These are phyloP conservation scores for Diplodus puntazzo DNA, from an alignment of 2,797 vertebrate genomes.

Conservation along the genomic window DNA sequence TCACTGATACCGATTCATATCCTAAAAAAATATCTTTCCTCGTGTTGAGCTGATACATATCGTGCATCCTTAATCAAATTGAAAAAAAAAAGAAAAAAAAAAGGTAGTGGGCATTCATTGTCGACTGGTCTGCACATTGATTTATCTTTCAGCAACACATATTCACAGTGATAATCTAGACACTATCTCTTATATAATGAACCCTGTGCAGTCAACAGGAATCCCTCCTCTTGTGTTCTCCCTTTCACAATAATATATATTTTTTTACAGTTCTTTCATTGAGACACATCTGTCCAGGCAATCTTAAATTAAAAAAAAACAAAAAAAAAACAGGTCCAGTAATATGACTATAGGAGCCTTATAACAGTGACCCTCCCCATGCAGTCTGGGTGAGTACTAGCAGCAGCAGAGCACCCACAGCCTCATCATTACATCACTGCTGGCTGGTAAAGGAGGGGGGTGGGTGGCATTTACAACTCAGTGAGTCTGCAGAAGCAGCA, in stretches of 20 bases:
- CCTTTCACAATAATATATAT: no score
- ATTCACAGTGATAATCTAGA: neutral
- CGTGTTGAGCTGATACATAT: no score
- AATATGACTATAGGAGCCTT: no score
- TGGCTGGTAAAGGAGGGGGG: slow-evolving; percentile 1
- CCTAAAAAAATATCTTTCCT: no score
- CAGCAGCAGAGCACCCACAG: slow-evolving; percentile 18
- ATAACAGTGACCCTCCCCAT: no score
- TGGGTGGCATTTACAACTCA: slow-evolving; percentile 37
- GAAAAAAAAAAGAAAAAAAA: no score
- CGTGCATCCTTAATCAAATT: no score
- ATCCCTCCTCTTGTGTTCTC: neutral
- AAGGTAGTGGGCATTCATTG: neutral
- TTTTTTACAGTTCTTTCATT: neutral
- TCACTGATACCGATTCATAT: no score
- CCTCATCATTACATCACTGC: slow-evolving; percentile 63
- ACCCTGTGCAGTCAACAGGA: neutral
- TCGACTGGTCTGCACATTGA: accelerated
- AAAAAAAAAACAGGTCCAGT: no score
- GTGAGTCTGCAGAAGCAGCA: slow-evolving; percentile 13
- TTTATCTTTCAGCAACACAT: neutral
- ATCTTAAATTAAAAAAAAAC: no score
- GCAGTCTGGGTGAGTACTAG: neutral
- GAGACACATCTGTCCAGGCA: no score
- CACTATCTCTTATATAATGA: neutral